Evolutionary conservation across 2,113 vertebrate species (phyloP).

Genomic region (Haemorhous mexicanus): DNA sequence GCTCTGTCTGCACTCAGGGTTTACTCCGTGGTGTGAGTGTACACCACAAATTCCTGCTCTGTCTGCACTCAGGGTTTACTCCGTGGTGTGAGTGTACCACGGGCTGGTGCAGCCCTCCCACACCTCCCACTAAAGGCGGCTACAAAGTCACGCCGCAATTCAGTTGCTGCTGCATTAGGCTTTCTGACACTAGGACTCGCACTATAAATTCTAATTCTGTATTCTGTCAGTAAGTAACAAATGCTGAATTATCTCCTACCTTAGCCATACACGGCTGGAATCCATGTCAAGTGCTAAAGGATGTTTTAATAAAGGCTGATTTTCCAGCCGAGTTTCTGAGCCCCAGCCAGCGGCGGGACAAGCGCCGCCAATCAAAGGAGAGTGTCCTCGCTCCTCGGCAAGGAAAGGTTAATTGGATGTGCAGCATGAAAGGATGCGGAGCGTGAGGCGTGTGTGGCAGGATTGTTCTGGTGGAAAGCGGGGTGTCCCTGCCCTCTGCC

Average conservation of each 20-base stretch:
- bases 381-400: conserved; percentile 52
- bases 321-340: conserved; percentile 66
- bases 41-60: too few relatives aligned
- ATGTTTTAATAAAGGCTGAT: conserved; percentile 75
- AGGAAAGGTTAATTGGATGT: conserved; percentile 75
- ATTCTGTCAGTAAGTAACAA: conserved; percentile 71
- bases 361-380: conserved; percentile 65
- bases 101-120: conserved; percentile 12
- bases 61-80: neutral
- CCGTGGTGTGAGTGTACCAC: neutral
- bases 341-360: conserved; percentile 30
- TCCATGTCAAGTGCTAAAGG: conserved; percentile 74
- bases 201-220: conserved; percentile 69
- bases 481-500: neutral
- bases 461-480: neutral
- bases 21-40: neutral
- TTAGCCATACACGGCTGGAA: conserved; percentile 66
- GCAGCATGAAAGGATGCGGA: conserved; percentile 7
- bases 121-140: conserved; percentile 24
- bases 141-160: conserved; percentile 37
- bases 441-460: neutral
- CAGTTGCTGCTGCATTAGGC: conserved; percentile 46
- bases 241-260: conserved; percentile 71
- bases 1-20: neutral
- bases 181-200: conserved; percentile 58